Conservation (phyloP, 2,113 vertebrate genomes). For the Mormyrus lacerda region DNA sequence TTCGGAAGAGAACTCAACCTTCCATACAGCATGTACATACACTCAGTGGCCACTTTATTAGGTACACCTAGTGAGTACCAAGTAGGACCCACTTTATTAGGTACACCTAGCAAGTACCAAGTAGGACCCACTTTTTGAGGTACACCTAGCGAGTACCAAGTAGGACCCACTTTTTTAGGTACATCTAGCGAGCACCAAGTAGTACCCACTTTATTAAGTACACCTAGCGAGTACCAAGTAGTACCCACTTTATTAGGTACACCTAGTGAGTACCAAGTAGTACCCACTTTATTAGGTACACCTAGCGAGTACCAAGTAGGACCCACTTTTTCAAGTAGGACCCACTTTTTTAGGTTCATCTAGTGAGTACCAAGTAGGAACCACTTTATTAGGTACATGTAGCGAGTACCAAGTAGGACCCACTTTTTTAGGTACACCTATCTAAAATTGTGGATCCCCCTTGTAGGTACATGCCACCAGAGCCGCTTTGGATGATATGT, state of each 20-base stretch:
- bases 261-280: no score
- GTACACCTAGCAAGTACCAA: background rate
- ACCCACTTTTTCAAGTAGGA: background rate
- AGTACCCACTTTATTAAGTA: background rate
- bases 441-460: background rate
- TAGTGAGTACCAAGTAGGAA: background rate
- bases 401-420: background rate
- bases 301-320: background rate
- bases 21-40: background rate
- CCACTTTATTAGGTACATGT: background rate
- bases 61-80: background rate
- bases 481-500: background rate
- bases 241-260: background rate
- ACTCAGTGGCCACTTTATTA: background rate
- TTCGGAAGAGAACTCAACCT: background rate
- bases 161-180: background rate
- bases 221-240: background rate
- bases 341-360: background rate
- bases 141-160: background rate
- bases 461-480: background rate
- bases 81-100: background rate
- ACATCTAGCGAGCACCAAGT: no score
- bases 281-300: background rate
- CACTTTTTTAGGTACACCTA: background rate
- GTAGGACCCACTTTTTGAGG: background rate